Evolutionary conservation across 2,113 vertebrate genomes (phyloP).

Genomic region (Ictidomys tridecemlineatus): DNA sequence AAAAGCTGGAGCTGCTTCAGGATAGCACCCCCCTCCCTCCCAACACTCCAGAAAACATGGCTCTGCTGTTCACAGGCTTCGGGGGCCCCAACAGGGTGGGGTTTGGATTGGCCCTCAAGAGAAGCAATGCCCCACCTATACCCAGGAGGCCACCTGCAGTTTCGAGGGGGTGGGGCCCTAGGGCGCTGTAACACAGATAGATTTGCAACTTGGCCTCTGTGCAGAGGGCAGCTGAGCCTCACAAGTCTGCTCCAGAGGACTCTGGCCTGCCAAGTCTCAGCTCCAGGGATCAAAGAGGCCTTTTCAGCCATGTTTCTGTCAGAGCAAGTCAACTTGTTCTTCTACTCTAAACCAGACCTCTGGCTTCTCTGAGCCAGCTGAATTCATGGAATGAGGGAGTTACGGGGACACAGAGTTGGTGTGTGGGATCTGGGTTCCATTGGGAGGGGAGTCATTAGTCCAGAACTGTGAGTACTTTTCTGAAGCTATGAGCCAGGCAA

Average conservation of each 20-base stretch:
- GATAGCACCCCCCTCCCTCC: neutral
- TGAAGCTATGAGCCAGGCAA: slow-evolving; percentile 47
- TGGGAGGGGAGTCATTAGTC: neutral
- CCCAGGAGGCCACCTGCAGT: slow-evolving; percentile 60
- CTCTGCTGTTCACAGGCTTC: neutral
- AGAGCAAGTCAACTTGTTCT: neutral
- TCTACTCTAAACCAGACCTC: neutral
- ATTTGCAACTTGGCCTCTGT: slow-evolving; percentile 35
- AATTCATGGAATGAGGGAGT: neutral
- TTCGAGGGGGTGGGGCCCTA: neutral
- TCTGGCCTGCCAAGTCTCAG: slow-evolving; percentile 49
- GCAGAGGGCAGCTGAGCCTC: neutral
- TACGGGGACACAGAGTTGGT: neutral
- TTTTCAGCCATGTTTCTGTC: neutral
- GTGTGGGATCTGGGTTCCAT: neutral
- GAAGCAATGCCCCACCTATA: neutral
- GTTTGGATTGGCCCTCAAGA: slow-evolving; percentile 47
- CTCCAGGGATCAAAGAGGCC: slow-evolving; percentile 27
- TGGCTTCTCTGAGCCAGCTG: slow-evolving; percentile 2
- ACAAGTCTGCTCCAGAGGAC: slow-evolving; percentile 14
- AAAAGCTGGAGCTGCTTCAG: neutral
- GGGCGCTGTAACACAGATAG: neutral
- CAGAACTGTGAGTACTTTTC: neutral
- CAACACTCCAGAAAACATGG: neutral
- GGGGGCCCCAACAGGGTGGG: neutral